Conservation (phyloP, 2,888 invertebrate genomes). For the Lycia hirtaria region DNA sequence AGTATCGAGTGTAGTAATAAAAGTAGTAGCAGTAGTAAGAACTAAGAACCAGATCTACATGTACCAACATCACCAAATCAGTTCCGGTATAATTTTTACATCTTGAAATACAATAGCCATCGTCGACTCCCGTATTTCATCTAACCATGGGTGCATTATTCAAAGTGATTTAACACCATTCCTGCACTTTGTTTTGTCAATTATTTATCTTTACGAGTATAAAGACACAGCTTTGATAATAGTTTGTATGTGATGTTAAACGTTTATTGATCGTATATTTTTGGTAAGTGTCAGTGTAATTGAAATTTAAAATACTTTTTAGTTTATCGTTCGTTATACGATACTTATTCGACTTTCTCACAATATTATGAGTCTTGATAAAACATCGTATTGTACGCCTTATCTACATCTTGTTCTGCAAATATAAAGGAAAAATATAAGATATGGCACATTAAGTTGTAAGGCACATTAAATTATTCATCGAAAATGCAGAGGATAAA, state of each 20-base stretch:
- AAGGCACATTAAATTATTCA: too few relatives aligned
- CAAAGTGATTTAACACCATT: constrained; percentile 45
- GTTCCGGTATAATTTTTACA: constrained; percentile 1
- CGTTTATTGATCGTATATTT: constrained; percentile 35
- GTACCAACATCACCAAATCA: neutral
- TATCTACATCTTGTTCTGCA: constrained; percentile 1
- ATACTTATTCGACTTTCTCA: constrained; percentile 14
- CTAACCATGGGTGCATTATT: constrained; percentile 43
- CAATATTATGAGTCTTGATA: constrained; percentile 4
- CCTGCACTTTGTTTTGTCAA: constrained; percentile 39
- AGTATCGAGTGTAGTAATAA: too few relatives aligned
- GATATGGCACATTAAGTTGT: too few relatives aligned
- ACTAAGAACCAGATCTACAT: neutral
- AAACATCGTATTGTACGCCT: neutral
- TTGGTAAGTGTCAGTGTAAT: constrained; percentile 29
- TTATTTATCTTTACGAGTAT: constrained; percentile 38
- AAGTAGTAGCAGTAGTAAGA: too few relatives aligned
- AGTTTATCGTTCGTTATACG: constrained; percentile 9
- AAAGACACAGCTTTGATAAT: constrained; percentile 7
- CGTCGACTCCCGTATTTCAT: constrained; percentile 36
- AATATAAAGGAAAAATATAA: neutral
- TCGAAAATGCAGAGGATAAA: too few relatives aligned
- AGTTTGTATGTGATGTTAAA: constrained; percentile 14
- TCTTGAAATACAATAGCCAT: constrained; percentile 43
- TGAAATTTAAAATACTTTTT: constrained; percentile 21